Evolutionary conservation across 2,888 invertebrate species (phyloP).

Genomic region (Neocrepidodera transversa): DNA sequence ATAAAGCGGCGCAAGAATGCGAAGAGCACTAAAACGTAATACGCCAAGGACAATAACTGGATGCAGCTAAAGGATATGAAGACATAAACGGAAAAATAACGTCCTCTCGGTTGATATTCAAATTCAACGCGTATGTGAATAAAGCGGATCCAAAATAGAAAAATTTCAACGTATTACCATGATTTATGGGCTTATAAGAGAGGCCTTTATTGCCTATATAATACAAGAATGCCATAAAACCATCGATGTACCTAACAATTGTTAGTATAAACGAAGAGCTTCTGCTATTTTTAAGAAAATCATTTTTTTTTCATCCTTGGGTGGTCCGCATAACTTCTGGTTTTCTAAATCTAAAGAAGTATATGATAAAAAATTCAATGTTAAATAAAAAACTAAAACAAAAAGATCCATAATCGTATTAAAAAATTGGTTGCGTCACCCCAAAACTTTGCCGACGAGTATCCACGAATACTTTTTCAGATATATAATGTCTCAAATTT

Average conservation of each 20-base stretch:
- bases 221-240: conserved; percentile 26
- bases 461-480: too few relatives aligned
- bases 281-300: conserved; percentile 8
- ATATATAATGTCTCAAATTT: too few relatives aligned
- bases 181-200: conserved; percentile 36
- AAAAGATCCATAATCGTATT: too few relatives aligned
- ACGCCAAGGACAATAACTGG: conserved; percentile 57
- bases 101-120: conserved; percentile 54
- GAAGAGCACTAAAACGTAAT: conserved; percentile 54
- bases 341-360: too few relatives aligned
- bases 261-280: conserved; percentile 10
- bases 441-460: too few relatives aligned
- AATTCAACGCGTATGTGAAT: conserved; percentile 52
- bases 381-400: too few relatives aligned
- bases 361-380: too few relatives aligned
- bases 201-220: conserved; percentile 31
- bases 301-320: too few relatives aligned
- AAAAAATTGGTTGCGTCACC: too few relatives aligned
- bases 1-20: conserved; percentile 48
- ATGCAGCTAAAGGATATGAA: conserved; percentile 59
- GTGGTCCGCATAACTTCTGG: too few relatives aligned
- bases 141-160: conserved; percentile 43
- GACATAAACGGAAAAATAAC: conserved; percentile 58
- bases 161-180: conserved; percentile 38
- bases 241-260: conserved; percentile 22